Base-by-base conservation (phyloP, 2,113 vertebrate species). In the Thamnaconus septentrionalis region DNA sequence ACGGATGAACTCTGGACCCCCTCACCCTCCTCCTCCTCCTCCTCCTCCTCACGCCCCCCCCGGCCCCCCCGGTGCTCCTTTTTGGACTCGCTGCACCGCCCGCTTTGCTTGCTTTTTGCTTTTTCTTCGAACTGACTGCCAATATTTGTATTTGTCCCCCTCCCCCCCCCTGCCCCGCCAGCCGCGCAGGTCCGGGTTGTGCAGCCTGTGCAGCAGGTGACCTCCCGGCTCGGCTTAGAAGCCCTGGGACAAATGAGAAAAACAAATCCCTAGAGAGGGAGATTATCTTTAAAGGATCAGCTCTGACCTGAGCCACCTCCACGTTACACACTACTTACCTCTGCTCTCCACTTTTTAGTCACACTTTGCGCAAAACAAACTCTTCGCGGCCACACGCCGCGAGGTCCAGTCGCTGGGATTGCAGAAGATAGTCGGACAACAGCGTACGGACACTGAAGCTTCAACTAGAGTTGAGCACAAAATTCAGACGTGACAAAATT, bases 271-370 rank as follows among this genome's bases (percentile, higher is more conserved):
- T 78, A 68, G 80, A 85, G 77, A 86, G 79, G 66, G 72, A 87
- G 90, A 91, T 91, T 91, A 92, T 90, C 88, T 89, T 82, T 81
- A 86, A 86, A 80, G 90, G 87, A 88, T 90, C 84, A 87, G 77
- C 56, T 45, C 54, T 82, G 78, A 85, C 84, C 82, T 69, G 70
- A 76, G 67, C 75, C 75, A 80, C 80, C 78, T 84, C 76, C 50
- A 53, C 3, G 44, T 61, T 63, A 61, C 69, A 64, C 48, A 69
- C 71, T 72, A 69, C 72, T 64, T 76, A 76, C 74, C 63, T 61
- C 68, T 52, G 49, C 59, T 66, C 31, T 72, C 43, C 64, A 50
- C 80, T 81, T 83, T 83, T 74, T 69, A 79, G 67, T 73, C 80
- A 69, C 64, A 70, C 46, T 59, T 31, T 31, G 18, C 18, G 18